phyloP scores from a whole-genome alignment of 92 coral and sea anemone species.

The Virgularia gustaviana region DNA sequence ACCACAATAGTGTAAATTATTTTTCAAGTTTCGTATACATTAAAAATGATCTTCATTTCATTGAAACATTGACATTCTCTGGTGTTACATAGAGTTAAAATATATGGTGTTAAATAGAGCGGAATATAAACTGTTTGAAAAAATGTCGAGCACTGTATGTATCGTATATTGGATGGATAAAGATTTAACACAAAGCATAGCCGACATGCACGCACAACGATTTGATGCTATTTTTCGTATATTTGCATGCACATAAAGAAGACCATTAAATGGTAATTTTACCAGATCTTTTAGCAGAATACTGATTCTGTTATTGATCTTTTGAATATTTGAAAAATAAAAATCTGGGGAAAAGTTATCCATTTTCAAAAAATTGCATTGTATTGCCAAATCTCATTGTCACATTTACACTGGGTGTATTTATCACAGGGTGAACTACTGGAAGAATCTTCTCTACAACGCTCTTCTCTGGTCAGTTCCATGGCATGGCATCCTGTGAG shows the following conservation, averaged over 20 bases:
- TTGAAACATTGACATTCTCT: too few relatives aligned
- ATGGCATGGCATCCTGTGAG: constrained; percentile 94
- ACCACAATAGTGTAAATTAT: not conserved
- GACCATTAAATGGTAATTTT: too few relatives aligned
- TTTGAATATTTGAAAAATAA: too few relatives aligned
- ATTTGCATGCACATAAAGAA: too few relatives aligned
- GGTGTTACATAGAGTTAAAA: not conserved
- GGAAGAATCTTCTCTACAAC: constrained; percentile 90
- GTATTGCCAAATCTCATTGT: not conserved
- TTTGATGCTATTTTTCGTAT: too few relatives aligned
- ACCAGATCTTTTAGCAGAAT: not conserved
- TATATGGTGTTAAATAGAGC: not conserved
- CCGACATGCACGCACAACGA: not conserved
- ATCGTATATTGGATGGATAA: too few relatives aligned
- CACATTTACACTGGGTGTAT: not conserved
- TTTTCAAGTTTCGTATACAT: not conserved
- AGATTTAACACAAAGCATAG: too few relatives aligned
- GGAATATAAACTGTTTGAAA: too few relatives aligned
- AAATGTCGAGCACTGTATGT: too few relatives aligned
- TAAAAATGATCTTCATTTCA: not conserved
- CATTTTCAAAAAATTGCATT: not conserved
- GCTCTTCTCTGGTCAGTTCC: constrained; percentile 73
- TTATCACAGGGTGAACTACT: constrained; percentile 79
- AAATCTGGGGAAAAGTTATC: not conserved
- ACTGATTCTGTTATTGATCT: not conserved